These are phyloP conservation scores for Idaea aversata DNA, from an alignment of 2,888 invertebrate genomes.

Conservation along the genomic window DNA sequence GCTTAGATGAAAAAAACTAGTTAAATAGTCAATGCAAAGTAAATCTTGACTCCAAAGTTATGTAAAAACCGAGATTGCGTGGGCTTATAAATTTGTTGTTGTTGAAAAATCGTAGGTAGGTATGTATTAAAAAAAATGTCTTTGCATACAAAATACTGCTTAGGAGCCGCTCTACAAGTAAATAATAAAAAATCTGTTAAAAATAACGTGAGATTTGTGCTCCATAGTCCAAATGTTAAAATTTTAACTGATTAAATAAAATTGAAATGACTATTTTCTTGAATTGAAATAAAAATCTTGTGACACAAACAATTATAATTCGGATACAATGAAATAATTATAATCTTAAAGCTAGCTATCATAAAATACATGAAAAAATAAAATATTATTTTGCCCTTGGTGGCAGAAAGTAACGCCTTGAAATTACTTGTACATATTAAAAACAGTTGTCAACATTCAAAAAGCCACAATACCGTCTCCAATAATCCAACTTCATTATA, in stretches of 20 bases:
- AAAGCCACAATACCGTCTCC: neutral
- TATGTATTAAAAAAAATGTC: no score
- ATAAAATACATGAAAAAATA: neutral
- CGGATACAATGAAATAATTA: neutral
- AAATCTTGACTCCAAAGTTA: no score
- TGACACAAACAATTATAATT: neutral
- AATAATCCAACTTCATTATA: slow-evolving; percentile 6
- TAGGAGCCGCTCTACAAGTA: no score
- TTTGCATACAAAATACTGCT: no score
- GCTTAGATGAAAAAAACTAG: no score
- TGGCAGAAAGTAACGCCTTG: neutral
- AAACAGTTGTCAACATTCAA: neutral
- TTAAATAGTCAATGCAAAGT: no score
- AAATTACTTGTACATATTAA: neutral
- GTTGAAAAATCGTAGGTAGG: no score
- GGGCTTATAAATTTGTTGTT: no score
- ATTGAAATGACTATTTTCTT: no score
- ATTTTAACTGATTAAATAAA: no score
- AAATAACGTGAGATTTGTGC: neutral
- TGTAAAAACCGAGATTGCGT: no score
- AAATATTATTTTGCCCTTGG: neutral
- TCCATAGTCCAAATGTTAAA: neutral
- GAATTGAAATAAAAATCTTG: neutral
- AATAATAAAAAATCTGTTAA: no score
- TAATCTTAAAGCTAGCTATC: neutral